Conservation (phyloP, 2,888 invertebrate species). For the Synanthedon andrenaeformis region DNA sequence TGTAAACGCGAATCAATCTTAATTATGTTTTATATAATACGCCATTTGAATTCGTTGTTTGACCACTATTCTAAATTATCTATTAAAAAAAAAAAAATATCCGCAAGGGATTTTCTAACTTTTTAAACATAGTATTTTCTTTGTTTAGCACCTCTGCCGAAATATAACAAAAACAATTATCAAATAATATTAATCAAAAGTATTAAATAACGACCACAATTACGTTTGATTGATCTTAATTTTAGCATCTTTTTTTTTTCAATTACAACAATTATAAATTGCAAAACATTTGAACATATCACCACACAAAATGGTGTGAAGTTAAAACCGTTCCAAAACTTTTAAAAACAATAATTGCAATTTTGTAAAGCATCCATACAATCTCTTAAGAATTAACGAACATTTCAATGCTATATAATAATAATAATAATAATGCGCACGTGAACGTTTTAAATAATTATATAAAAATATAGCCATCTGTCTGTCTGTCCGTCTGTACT, state of each 20-base stretch:
- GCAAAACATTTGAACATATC: no score
- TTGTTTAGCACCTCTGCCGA: conserved; percentile 35
- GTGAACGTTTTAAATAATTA: background rate
- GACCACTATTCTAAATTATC: conserved; percentile 33
- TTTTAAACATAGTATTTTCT: background rate
- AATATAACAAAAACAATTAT: conserved; percentile 3
- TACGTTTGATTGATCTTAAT: conserved; percentile 7
- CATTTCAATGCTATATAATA: conserved; percentile 16
- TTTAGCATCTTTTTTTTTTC: no score
- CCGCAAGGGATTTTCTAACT: background rate
- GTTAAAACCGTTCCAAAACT: background rate
- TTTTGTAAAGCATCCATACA: conserved; percentile 23
- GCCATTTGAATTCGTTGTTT: conserved; percentile 14
- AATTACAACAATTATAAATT: no score
- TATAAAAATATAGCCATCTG: no score
- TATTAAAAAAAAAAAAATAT: background rate
- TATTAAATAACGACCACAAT: conserved; percentile 46
- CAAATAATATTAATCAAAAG: conserved; percentile 15
- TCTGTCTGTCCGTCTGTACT: no score
- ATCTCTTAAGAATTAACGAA: conserved; percentile 25
- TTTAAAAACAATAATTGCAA: conserved; percentile 24
- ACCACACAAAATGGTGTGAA: background rate
- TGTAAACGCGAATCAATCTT: conserved; percentile 47
- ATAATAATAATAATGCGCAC: conserved; percentile 1
- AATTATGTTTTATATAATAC: conserved; percentile 13